These are phyloP conservation scores for Calameuta filiformis DNA, from an alignment of 2,888 invertebrate genomes.

Conservation along the genomic window DNA sequence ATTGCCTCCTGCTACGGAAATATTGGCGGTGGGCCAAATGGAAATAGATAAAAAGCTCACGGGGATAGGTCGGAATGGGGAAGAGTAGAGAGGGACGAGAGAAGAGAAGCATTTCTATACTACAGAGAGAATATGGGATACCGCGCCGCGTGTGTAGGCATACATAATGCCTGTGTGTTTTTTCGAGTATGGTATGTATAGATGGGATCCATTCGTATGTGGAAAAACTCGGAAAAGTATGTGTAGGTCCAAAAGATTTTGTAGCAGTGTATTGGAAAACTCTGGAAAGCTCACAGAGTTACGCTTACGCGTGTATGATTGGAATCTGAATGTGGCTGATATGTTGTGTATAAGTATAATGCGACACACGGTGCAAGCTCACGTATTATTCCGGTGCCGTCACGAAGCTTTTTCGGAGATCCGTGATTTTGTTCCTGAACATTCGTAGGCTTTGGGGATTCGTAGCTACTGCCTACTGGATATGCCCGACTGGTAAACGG, in stretches of 20 bases:
- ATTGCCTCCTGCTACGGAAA: conserved; percentile 55
- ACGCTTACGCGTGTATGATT: not conserved
- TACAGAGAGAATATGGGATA: conserved; percentile 23
- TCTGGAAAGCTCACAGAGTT: not conserved
- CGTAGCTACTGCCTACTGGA: not conserved
- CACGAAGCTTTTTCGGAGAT: conserved; percentile 3
- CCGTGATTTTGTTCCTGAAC: conserved; percentile 5
- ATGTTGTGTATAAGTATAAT: not conserved
- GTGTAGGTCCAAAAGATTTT: not conserved
- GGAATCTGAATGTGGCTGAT: not conserved
- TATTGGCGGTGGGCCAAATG: conserved; percentile 61
- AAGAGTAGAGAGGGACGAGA: not conserved
- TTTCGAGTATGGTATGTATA: not conserved
- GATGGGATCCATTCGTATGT: not conserved
- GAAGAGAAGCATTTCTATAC: not conserved
- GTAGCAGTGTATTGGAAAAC: not conserved
- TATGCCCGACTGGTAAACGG: not conserved
- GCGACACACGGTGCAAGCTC: not conserved
- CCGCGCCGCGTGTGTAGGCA: conserved; percentile 24
- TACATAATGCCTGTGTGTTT: conserved; percentile 16
- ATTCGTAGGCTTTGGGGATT: not conserved
- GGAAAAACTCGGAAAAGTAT: not conserved
- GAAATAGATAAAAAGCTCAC: conserved; percentile 61
- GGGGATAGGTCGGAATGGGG: conserved; percentile 8
- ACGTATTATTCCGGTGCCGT: not conserved